Base-by-base conservation (phyloP, 1,140 invertebrate species). In the Tetraneura akinire region DNA sequence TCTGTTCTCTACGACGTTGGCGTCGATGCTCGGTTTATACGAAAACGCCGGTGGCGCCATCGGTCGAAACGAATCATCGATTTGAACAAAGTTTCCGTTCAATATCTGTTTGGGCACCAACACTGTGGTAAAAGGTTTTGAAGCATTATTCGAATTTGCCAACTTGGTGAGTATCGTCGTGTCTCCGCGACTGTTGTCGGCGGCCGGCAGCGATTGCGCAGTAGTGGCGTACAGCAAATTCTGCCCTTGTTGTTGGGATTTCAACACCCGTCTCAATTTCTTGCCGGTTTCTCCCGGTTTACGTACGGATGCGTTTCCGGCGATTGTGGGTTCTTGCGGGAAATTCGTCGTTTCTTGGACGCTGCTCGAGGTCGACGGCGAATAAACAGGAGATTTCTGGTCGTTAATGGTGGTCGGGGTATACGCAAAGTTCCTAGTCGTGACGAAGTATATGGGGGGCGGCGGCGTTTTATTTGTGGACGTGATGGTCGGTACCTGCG, bases 161-260 rank as follows among this genome's bases (percentile, higher is more conserved):
- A 47, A 3, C 57, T 57, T 47, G 45, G 26, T 21, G 23, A 14
- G 1, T 37, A 37, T n/a, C n/a, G n/a, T n/a, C n/a, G n/a, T n/a
- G n/a, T n/a, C 18, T 4, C 16, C 3, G 29, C 32, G 32, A 23
- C 13, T 16, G 14, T 4, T 3, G 32, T n/a, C 32, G 32, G 14
- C 62, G 23, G 23, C 0, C 37, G 16, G n/a, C 32, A n/a, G 42
- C 42, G 10, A 2, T 21, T 45, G 37, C 42, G 66, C 49, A 42
- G 66, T 70, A 37, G 66, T 70, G 66, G 66, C 66, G 66, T 70
- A 70, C 42, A 70, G 42, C 9, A 70, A 14, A 37, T 70, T 42
- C 37, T 18, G 37, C 8, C 11, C 6, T 21, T 70, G 42, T 1
- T 10, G 1, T 47, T 70, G 42, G 1, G 32, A 14, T 42, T 64